These are phyloP conservation scores for Budorcas taxicolor DNA, from an alignment of 2,113 vertebrate genomes.

Conservation along the genomic window DNA sequence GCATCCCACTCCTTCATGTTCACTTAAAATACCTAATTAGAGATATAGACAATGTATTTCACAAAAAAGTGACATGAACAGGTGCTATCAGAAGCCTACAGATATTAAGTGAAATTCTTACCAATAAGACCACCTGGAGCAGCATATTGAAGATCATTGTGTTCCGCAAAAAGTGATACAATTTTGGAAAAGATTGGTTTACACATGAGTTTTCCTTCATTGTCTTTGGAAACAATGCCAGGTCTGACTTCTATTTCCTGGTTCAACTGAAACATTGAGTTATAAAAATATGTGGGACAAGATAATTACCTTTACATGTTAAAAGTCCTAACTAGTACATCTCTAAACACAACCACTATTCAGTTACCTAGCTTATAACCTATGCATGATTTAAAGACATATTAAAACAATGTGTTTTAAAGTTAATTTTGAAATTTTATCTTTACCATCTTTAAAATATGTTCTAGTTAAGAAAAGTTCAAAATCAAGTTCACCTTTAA, in stretches of 20 bases:
- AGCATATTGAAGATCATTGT: conserved; percentile 98
- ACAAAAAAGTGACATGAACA: neutral
- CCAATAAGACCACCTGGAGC: conserved; percentile 96
- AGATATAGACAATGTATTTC: neutral
- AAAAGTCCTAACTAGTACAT: neutral
- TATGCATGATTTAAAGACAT: neutral
- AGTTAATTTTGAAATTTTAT: neutral
- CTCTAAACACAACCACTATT: neutral
- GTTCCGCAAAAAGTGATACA: conserved; percentile 96
- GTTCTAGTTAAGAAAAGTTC: neutral
- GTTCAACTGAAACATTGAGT: conserved; percentile 76
- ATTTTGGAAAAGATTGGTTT: conserved; percentile 99
- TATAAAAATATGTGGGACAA: neutral
- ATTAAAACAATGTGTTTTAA: neutral
- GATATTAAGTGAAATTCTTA: neutral
- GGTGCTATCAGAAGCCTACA: neutral
- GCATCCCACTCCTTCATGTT: neutral
- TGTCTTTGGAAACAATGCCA: conserved; percentile 98
- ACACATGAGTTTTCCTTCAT: conserved; percentile 98
- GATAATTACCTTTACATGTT: neutral
- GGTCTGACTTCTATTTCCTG: conserved; percentile 98
- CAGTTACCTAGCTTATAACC: conserved; percentile 75
- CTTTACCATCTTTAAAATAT: neutral
- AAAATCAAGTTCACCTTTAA: conserved; percentile 87
- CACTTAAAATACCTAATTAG: neutral